Base-by-base conservation (phyloP, 2,797 vertebrate species). In the Alfaro cultratus region DNA sequence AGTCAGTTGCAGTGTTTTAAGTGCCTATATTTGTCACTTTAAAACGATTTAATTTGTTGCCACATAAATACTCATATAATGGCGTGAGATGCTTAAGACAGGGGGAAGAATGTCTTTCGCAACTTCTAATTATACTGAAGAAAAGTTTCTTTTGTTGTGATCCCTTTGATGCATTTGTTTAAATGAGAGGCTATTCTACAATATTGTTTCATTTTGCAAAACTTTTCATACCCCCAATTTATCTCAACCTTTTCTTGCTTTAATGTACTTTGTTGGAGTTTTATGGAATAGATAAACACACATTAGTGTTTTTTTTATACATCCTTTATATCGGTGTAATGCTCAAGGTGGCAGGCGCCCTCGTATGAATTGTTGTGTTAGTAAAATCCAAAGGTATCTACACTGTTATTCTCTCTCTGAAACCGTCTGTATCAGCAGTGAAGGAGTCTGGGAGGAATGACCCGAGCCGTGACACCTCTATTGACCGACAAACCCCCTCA, bases 401-500 rank as follows among this genome's bases (percentile, higher is more conserved):
- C 31, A 76, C 45, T 75, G 41, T 41, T 41, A 36, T 60, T 73
- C 75, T 80, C 45, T 49, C 12, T 46, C 72, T 53, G 60, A 80
- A 77, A 76, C 47, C 4, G 34, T 85, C 74, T 51, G 70, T 79
- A 80, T 87, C 82, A 70, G 80, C 60, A 34, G 64, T 70, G 60
- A 77, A 87, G 67, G 34, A 73, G 74, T 81, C 36, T 23, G 64
- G 8, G 39, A 16, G 67, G 10, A 64, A 70, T 80, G 84, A 88
- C 84, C 83, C 36, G 11, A 79, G 73, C 80, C 90, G 78, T 79
- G 91, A 87, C 79, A 81, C 81, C 78, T 81, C 82, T 73, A 93
- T 85, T 87, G 86, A 91, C 83, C 83, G 80, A n/a, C 79, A 82
- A 83, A 89, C 26, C 80, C 81, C 81, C 71, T 86, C 83, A 84